Evolutionary conservation across 2,113 vertebrate genomes (phyloP).

Genomic region (Peromyscus leucopus): DNA sequence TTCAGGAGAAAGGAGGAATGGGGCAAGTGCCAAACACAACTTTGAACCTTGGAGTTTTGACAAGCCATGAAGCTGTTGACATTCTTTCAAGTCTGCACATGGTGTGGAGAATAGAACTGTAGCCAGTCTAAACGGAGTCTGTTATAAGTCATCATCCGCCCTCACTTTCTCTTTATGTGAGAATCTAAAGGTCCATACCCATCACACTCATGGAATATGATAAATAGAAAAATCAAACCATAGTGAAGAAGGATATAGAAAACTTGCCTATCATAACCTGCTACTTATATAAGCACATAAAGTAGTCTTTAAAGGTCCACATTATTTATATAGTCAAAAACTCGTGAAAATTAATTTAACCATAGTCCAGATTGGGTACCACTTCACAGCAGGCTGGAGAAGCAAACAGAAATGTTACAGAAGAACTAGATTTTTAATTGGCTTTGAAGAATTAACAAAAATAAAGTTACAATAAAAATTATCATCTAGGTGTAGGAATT

Average conservation of each 20-base stretch:
- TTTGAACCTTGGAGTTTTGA: slow-evolving; percentile 3
- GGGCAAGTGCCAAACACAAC: background rate
- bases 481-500: background rate
- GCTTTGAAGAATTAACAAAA: slow-evolving; percentile 48
- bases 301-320: background rate
- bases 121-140: background rate
- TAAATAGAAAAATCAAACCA: slow-evolving; percentile 15
- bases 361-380: background rate
- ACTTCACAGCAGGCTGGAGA: slow-evolving; percentile 13
- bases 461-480: slow-evolving; percentile 50
- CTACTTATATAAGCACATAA: slow-evolving; percentile 6
- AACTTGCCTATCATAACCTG: background rate
- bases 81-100: background rate
- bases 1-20: background rate
- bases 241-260: background rate
- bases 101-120: background rate
- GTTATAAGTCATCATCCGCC: background rate
- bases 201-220: background rate
- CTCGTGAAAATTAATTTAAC: slow-evolving; percentile 50
- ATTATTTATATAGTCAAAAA: slow-evolving; percentile 21
- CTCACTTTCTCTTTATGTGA: background rate
- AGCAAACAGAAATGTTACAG: slow-evolving; percentile 52
- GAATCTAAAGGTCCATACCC: background rate
- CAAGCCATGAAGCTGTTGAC: slow-evolving; percentile 20
- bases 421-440: slow-evolving; percentile 31